Conservation (phyloP, 2,888 invertebrate genomes). For the Drosophila borborema region DNA sequence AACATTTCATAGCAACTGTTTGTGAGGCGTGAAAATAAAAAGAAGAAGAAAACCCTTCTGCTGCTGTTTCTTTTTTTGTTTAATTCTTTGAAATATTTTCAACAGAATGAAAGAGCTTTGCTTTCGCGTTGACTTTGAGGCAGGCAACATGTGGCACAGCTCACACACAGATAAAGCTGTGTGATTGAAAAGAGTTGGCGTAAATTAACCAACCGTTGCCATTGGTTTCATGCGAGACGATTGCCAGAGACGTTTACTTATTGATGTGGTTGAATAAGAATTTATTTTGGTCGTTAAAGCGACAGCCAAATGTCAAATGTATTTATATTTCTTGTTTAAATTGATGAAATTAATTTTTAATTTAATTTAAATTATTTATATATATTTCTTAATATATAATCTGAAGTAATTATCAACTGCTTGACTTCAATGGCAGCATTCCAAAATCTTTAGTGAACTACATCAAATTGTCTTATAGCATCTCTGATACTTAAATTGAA, state of each 20-base stretch:
- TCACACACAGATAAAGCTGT: slow-evolving; percentile 30
- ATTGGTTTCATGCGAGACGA: neutral
- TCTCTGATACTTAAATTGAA: slow-evolving; percentile 57
- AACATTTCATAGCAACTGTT: slow-evolving; percentile 19
- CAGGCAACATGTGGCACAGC: slow-evolving; percentile 37
- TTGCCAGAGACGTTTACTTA: neutral
- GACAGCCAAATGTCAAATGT: neutral
- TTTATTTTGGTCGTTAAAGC: neutral
- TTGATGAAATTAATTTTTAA: neutral
- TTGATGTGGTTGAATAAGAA: neutral
- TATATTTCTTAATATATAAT: too few species aligned
- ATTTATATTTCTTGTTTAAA: neutral
- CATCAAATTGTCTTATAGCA: slow-evolving; percentile 30
- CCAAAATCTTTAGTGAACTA: neutral
- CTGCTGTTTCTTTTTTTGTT: slow-evolving; percentile 16
- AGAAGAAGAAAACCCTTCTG: slow-evolving; percentile 34
- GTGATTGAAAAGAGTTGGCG: neutral
- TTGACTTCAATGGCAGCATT: neutral
- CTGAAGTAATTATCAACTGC: too few species aligned
- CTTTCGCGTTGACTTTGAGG: slow-evolving; percentile 35
- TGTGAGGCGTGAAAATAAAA: slow-evolving; percentile 27
- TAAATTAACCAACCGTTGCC: slow-evolving; percentile 16
- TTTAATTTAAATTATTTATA: neutral
- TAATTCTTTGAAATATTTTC: slow-evolving; percentile 27
- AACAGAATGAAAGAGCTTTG: slow-evolving; percentile 24